Percentiles rank a stretch among this genome's conserved stretches.
Evolutionary conservation across 2,113 vertebrate species (phyloP).

Genomic region (Lasiurus borealis): DNA sequence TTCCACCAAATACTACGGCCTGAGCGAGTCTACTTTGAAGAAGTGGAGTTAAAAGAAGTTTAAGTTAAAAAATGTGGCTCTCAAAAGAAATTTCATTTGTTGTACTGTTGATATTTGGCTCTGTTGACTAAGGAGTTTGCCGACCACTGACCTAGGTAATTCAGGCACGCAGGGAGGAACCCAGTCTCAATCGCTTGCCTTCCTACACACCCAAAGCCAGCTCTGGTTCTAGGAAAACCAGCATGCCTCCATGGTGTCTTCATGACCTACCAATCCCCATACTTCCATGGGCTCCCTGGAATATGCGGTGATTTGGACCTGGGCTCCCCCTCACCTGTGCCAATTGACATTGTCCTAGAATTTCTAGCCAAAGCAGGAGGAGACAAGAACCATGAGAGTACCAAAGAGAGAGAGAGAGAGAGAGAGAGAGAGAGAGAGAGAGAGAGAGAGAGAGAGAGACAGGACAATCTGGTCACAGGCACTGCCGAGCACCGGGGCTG

Average conservation of each 20-base stretch:
- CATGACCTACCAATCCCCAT: background rate
- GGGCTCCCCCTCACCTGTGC: background rate
- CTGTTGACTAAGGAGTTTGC: too few relatives aligned
- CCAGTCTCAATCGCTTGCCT: background rate
- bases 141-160: background rate
- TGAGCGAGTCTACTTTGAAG: too few relatives aligned
- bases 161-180: background rate
- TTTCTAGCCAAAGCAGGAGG: background rate
- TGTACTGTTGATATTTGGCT: too few relatives aligned
- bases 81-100: too few relatives aligned
- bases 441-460: too few relatives aligned
- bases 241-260: background rate
- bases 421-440: too few relatives aligned
- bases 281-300: background rate
- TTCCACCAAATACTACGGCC: too few relatives aligned
- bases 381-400: background rate
- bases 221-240: background rate
- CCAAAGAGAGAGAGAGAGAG: background rate
- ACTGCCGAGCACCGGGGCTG: background rate
- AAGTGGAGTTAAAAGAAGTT: too few relatives aligned
- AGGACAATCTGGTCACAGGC: background rate
- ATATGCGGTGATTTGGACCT: background rate
- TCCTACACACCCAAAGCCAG: background rate
- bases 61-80: too few relatives aligned
- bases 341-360: background rate